These are phyloP conservation scores for Drosophila albomicans DNA, from an alignment of 1,140 invertebrate species.

Conservation along the genomic window DNA sequence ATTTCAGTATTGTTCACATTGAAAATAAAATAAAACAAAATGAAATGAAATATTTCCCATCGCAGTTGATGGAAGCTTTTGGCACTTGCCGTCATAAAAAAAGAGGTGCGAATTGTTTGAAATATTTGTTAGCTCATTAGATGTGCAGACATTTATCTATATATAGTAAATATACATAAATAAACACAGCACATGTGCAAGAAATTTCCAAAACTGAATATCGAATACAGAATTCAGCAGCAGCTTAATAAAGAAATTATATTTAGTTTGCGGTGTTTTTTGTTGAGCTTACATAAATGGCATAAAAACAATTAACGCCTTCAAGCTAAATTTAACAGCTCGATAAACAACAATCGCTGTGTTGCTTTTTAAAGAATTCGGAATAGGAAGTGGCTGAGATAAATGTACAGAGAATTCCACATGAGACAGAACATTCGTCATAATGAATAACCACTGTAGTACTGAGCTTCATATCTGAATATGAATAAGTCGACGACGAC, in stretches of 20 bases:
- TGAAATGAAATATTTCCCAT: neutral
- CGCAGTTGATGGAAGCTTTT: slow-evolving; percentile 5
- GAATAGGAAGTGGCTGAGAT: slow-evolving; percentile 18
- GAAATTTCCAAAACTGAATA: slow-evolving; percentile 3
- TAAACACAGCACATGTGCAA: neutral
- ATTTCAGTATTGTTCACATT: slow-evolving; percentile 20
- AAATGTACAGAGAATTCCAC: neutral
- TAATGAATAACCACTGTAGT: neutral
- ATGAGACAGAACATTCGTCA: neutral
- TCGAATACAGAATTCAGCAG: neutral
- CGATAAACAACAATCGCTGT: slow-evolving; percentile 4
- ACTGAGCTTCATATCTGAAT: slow-evolving; percentile 6
- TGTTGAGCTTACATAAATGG: slow-evolving; percentile 18
- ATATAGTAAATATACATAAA: slow-evolving; percentile 10
- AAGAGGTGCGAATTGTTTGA: slow-evolving; percentile 38
- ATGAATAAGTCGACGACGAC: slow-evolving; percentile 19
- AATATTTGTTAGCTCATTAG: slow-evolving; percentile 23
- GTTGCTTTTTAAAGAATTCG: slow-evolving; percentile 1
- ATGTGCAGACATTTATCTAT: slow-evolving; percentile 8
- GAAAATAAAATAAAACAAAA: slow-evolving; percentile 9
- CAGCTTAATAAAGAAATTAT: slow-evolving; percentile 24
- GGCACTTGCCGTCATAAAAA: slow-evolving; percentile 11
- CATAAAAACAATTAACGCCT: slow-evolving; percentile 43
- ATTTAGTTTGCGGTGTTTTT: slow-evolving; percentile 17
- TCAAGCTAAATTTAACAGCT: slow-evolving; percentile 40